These are phyloP conservation scores for Zaprionus obscuricornis DNA, from an alignment of 2,888 invertebrate genomes.

Conservation along the genomic window DNA sequence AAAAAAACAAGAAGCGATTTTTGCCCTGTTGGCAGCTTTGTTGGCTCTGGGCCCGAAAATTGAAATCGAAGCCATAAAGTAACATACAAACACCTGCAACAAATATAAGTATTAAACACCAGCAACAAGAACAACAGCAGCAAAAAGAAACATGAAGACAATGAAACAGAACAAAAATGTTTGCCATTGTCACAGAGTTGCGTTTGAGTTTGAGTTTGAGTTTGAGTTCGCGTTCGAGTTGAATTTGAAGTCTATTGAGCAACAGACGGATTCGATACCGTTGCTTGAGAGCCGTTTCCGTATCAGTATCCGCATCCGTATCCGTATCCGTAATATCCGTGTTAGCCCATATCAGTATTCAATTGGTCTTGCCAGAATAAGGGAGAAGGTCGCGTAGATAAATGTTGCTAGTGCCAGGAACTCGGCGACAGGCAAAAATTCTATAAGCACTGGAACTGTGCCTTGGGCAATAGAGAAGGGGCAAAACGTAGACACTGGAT, in stretches of 20 bases:
- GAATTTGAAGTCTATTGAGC: too few relatives aligned
- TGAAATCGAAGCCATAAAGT: constrained; percentile 70
- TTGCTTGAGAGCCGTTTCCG: constrained; percentile 22
- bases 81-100: constrained; percentile 34
- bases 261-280: neutral
- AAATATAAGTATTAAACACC: constrained; percentile 18
- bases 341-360: constrained; percentile 41
- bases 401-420: neutral
- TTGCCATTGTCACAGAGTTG: constrained; percentile 61
- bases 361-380: constrained; percentile 40
- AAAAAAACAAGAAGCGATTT: constrained; percentile 59
- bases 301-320: constrained; percentile 26
- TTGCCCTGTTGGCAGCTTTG: constrained; percentile 21
- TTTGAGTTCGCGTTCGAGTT: neutral
- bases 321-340: constrained; percentile 38
- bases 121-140: constrained; percentile 9
- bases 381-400: neutral
- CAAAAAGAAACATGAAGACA: constrained; percentile 14
- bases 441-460: too few relatives aligned
- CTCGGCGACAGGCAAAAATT: too few relatives aligned
- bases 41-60: constrained; percentile 55
- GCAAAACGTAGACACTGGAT: too few relatives aligned
- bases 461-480: too few relatives aligned
- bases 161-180: constrained; percentile 63
- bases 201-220: neutral